Evolutionary conservation across 64 coral and sea anemone genomes (phyloP).

Genomic region (Acropora yongei): DNA sequence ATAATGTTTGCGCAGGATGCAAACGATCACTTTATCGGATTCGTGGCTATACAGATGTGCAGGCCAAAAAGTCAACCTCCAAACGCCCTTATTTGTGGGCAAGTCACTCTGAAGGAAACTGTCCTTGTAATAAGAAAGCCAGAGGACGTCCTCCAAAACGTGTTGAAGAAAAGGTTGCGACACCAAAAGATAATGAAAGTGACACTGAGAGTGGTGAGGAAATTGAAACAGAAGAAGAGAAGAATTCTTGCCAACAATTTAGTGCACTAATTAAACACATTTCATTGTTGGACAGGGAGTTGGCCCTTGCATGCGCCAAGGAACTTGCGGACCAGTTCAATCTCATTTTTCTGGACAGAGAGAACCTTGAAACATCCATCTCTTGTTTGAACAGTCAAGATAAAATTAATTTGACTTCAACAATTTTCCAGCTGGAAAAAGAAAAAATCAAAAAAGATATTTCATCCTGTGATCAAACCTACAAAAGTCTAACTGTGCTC

Average conservation of each 20-base stretch:
- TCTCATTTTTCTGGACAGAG: conserved; percentile 15
- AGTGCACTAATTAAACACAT: conserved; percentile 21
- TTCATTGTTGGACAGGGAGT: conserved; percentile 18
- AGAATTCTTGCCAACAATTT: conserved; percentile 14
- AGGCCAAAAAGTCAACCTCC: conserved; percentile 14
- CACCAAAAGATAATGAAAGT: conserved; percentile 4
- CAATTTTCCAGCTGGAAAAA: conserved; percentile 30
- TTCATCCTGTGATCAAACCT: conserved; percentile 34
- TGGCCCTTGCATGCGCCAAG: conserved; percentile 12
- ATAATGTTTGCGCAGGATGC: conserved; percentile 1
- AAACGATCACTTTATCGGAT: conserved; percentile 11
- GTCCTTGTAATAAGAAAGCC: conserved; percentile 14
- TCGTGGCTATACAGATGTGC: not conserved
- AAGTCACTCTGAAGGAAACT: conserved; percentile 26
- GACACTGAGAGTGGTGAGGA: conserved; percentile 24
- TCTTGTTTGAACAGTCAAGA: not conserved
- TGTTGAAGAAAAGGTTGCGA: conserved; percentile 15
- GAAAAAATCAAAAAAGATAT: conserved; percentile 28
- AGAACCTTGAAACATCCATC: conserved; percentile 13
- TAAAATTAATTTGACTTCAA: conserved; percentile 24
- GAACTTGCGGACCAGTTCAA: conserved; percentile 9
- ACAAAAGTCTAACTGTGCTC: conserved; percentile 24
- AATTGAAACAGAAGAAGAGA: conserved; percentile 29
- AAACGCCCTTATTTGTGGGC: conserved; percentile 15
- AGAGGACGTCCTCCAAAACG: not conserved